Conservation (phyloP, 1,140 invertebrate genomes). For the Drosophila nigrodunni region DNA sequence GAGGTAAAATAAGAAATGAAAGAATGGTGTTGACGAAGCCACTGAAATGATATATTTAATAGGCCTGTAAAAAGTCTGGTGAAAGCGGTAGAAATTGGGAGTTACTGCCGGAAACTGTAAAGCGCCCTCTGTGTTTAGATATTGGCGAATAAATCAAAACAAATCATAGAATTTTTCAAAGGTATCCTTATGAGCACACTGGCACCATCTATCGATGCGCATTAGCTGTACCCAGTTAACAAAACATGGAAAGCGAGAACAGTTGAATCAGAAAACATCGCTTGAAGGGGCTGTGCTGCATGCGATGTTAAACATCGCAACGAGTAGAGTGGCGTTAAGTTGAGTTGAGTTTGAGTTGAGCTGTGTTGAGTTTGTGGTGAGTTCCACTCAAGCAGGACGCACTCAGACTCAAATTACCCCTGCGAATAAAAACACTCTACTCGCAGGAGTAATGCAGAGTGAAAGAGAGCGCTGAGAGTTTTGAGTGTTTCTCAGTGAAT, state of each 20-base stretch:
- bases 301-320: constrained; percentile 8
- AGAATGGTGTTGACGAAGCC: constrained; percentile 33
- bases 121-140: constrained; percentile 21
- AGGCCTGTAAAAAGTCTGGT: constrained; percentile 23
- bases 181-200: constrained; percentile 28
- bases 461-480: not conserved
- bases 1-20: constrained; percentile 2
- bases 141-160: not conserved
- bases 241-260: constrained; percentile 39
- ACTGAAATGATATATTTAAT: constrained; percentile 50
- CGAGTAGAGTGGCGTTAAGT: constrained; percentile 27
- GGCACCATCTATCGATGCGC: constrained; percentile 43
- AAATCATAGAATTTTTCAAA: constrained; percentile 13
- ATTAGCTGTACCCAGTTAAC: constrained; percentile 35
- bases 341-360: constrained; percentile 27
- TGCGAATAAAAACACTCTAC: not conserved
- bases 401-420: constrained; percentile 48
- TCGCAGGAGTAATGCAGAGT: constrained; percentile 36
- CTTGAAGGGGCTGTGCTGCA: too few relatives aligned
- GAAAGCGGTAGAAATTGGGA: not conserved
- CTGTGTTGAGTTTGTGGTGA: constrained; percentile 19
- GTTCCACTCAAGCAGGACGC: constrained; percentile 45
- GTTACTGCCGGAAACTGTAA: not conserved
- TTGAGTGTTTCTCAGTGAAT: not conserved
- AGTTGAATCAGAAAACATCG: constrained; percentile 1